Evolutionary conservation across 2,888 invertebrate genomes (phyloP).

Genomic region (Meteorus cinctellus): DNA sequence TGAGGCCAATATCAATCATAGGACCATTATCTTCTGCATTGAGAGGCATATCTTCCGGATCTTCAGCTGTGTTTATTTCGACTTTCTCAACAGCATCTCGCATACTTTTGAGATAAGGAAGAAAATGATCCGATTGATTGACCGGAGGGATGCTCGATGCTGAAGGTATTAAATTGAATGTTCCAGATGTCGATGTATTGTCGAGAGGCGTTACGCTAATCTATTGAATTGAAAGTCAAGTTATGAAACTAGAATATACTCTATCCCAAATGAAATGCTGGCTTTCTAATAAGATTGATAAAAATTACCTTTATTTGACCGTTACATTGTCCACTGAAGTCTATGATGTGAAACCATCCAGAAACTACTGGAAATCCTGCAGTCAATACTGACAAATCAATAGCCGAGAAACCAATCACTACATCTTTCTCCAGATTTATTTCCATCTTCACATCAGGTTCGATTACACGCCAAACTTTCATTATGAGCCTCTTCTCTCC

Average conservation of each 20-base stretch:
- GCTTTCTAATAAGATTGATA: not conserved
- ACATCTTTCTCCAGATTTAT: conserved; percentile 77
- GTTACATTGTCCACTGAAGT: conserved; percentile 75
- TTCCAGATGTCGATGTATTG: conserved; percentile 67
- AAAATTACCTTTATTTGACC: conserved; percentile 77
- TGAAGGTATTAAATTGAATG: conserved; percentile 49
- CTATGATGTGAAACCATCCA: conserved; percentile 81
- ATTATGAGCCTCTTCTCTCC: conserved; percentile 77
- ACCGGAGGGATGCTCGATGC: conserved; percentile 46
- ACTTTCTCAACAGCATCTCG: not conserved
- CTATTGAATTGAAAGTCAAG: conserved; percentile 59
- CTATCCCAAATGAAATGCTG: not conserved
- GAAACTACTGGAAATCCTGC: conserved; percentile 75
- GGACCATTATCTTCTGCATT: conserved; percentile 49
- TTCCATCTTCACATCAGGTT: conserved; percentile 70
- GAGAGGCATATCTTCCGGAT: conserved; percentile 26
- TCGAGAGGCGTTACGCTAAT: conserved; percentile 76
- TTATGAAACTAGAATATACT: conserved; percentile 23
- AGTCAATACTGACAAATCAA: conserved; percentile 76
- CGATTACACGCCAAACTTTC: conserved; percentile 78
- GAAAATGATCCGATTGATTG: conserved; percentile 48
- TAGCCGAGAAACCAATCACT: conserved; percentile 77
- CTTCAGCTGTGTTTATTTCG: conserved; percentile 13
- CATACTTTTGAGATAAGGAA: conserved; percentile 45
- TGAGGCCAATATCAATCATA: conserved; percentile 54